These are phyloP conservation scores for Drosophila leontia DNA, from an alignment of 1,140 invertebrate genomes.

Conservation along the genomic window DNA sequence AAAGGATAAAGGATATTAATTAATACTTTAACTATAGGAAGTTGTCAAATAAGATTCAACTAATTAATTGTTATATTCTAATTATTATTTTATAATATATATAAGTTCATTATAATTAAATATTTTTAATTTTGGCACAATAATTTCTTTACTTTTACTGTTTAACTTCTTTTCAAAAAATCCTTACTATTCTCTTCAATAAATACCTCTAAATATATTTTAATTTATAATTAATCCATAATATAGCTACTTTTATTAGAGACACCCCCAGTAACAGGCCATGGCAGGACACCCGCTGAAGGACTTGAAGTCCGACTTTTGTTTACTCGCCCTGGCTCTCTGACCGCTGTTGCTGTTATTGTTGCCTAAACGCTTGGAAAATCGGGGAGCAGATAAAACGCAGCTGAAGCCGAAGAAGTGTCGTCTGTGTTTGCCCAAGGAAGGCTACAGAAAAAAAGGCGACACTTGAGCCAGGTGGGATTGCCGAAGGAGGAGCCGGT, in stretches of 20 bases:
- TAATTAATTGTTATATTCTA: background rate
- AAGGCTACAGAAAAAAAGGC: constrained; percentile 17
- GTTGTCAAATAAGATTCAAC: background rate
- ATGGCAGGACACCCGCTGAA: background rate
- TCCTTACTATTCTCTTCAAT: no score
- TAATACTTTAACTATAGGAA: background rate
- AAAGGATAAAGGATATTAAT: background rate
- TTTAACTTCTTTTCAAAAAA: background rate
- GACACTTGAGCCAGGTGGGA: constrained; percentile 44
- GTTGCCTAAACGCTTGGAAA: constrained; percentile 75
- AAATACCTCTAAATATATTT: background rate
- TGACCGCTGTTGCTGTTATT: constrained; percentile 53
- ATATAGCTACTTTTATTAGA: no score
- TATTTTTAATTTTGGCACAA: background rate
- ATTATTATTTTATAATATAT: background rate
- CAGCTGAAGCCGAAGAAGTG: constrained; percentile 67
- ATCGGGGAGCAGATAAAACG: constrained; percentile 73
- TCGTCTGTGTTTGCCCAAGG: constrained; percentile 64
- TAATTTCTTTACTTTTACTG: background rate
- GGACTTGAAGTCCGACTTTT: constrained; percentile 39
- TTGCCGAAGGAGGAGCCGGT: constrained; percentile 9
- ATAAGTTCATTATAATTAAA: background rate
- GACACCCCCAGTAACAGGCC: background rate
- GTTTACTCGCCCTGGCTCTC: constrained; percentile 52
- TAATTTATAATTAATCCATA: background rate